These are phyloP conservation scores for Acronicta leporina DNA, from an alignment of 2,888 invertebrate species.

Conservation along the genomic window DNA sequence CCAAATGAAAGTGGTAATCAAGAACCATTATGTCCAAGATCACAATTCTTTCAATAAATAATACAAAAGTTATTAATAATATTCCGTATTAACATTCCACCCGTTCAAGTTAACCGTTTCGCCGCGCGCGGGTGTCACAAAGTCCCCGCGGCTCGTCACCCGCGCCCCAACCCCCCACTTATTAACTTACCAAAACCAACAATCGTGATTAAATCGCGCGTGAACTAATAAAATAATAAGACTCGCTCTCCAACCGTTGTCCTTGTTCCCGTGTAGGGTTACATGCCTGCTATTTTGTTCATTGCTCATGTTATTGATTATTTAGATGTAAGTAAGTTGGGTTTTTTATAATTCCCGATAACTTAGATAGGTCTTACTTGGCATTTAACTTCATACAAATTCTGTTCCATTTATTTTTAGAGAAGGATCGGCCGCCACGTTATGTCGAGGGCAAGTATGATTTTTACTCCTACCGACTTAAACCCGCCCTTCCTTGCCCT, in stretches of 20 bases:
- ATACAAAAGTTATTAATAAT: constrained; percentile 8
- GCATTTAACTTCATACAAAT: too few species aligned
- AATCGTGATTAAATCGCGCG: constrained; percentile 89
- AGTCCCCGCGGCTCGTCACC: constrained; percentile 34
- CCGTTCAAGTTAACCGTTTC: constrained; percentile 43
- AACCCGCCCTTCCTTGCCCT: too few species aligned
- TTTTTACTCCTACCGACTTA: too few species aligned
- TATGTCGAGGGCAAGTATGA: too few species aligned
- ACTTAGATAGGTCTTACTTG: too few species aligned
- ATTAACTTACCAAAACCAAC: constrained; percentile 88
- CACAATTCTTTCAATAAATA: too few species aligned
- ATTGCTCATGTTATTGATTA: constrained; percentile 8
- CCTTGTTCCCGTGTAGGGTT: constrained; percentile 61
- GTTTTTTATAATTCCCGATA: too few species aligned
- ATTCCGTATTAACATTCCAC: constrained; percentile 44
- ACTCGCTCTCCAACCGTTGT: constrained; percentile 75
- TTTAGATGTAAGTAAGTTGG: too few species aligned
- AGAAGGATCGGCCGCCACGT: too few species aligned
- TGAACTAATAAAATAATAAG: constrained; percentile 89
- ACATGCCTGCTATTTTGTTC: constrained; percentile 65
- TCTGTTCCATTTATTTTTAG: too few species aligned
- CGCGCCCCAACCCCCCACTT: constrained; percentile 74
- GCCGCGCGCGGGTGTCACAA: constrained; percentile 25
- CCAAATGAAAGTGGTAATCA: not conserved
- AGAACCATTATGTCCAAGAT: not conserved